phyloP scores from a whole-genome alignment of 2,113 vertebrate species.

The Acinonyx jubatus region DNA sequence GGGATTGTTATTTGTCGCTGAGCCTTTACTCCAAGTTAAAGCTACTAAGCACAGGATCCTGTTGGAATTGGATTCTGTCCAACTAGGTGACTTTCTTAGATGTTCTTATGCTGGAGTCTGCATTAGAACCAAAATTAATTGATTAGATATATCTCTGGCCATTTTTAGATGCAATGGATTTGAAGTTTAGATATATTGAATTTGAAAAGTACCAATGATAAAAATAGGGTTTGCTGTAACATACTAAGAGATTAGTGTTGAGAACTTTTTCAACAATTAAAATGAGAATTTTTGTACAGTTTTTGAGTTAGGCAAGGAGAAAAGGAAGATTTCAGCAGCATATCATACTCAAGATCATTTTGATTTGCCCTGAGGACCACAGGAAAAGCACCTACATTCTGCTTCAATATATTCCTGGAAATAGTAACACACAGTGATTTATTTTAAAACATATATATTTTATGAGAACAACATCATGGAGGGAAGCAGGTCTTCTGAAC shows the following conservation, averaged over 20 bases:
- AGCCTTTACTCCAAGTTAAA: not conserved
- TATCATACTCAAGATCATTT: not conserved
- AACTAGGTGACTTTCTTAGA: not conserved
- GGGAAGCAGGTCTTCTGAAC: not conserved
- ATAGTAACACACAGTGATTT: not conserved
- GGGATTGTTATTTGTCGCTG: not conserved
- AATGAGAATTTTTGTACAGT: not conserved
- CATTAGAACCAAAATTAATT: not conserved
- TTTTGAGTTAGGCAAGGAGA: not conserved
- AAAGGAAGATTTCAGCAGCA: not conserved
- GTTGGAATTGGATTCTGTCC: not conserved
- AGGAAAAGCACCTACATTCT: not conserved
- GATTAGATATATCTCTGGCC: not conserved
- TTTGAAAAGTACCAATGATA: constrained; percentile 21
- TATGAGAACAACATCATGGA: not conserved
- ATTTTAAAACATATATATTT: not conserved
- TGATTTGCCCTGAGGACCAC: not conserved
- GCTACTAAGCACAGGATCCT: not conserved
- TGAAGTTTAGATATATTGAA: not conserved
- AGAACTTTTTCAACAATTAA: not conserved
- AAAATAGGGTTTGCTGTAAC: constrained; percentile 19
- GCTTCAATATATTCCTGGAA: not conserved
- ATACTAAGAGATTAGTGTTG: not conserved
- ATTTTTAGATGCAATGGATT: not conserved
- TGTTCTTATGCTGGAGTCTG: not conserved